Base-by-base conservation (phyloP, 1,140 invertebrate genomes). In the Leptinotarsa texana region DNA sequence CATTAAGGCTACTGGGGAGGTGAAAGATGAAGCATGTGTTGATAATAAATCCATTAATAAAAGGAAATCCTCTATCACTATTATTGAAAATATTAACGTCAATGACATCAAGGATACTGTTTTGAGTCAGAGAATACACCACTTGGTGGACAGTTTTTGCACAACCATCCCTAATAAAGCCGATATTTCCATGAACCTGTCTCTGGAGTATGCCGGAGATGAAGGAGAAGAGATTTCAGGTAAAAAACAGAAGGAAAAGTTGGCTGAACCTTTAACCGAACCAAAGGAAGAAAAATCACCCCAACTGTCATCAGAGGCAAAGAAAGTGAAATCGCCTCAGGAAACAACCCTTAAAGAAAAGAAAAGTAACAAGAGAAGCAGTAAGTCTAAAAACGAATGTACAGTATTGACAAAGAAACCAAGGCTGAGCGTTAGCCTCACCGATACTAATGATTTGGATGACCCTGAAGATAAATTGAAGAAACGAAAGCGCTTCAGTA, bases 151-250 rank as follows among this genome's bases (percentile, higher is more conserved):
- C 13, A 74, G 57, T 15, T 79, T 77, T 63, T 79, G 76, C 73
- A 77, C 76, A 21, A 69, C 72, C 5, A 72, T 79, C 4, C 63
- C 27, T 57, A 72, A 77, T 62, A 68, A 67, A 63, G 78, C 76
- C 17, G 76, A 77, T 63, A 66, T 79, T 17, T 73, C 76, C 24
- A 57, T 79, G 47, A 79, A 79, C 63, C 63, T 79, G 4, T 79
- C 78, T 5, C 47, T 79, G 18, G 75, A 79, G 67, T 79, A 57
- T 75, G 75, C 65, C 17, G 61, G 27, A 24, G 51, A 69, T 27
- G 22, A 21, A 8, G n/a, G 6, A 15, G 11, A 42, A 42, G 8
- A 8, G 33, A 11, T 42, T 42, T 42, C 33, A 3, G 17, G 42
- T 13, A 65, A 18, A 33, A 74, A 47, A 33, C 27, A 4, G 24